A percentile compares a stretch with the other conserved stretches of the same genome.
Conservation (phyloP, 2,797 vertebrate species). For the Podargus strigoides region DNA sequence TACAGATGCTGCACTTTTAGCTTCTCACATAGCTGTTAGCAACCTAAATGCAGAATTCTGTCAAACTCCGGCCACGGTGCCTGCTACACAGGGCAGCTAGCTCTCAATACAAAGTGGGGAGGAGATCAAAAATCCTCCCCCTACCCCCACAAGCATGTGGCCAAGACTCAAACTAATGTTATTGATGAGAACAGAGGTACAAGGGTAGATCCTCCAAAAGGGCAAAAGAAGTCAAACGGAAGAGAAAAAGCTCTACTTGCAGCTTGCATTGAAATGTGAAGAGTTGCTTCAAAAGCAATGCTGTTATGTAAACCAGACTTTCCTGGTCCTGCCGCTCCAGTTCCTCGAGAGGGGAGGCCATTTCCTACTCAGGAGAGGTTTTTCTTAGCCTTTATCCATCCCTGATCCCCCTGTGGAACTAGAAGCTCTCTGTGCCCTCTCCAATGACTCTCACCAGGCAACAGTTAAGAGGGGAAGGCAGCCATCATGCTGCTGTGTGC, state of each 20-base stretch:
- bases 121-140: background rate
- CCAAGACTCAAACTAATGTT: background rate
- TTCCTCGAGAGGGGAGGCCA: background rate
- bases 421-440: background rate
- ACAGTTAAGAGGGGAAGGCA: background rate
- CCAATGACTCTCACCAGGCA: background rate
- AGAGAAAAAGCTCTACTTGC: background rate
- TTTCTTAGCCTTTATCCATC: background rate
- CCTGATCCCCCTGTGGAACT: background rate
- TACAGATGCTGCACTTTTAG: background rate
- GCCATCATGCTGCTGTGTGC: background rate
- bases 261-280: background rate
- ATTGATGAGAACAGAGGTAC: background rate
- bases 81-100: background rate
- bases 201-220: background rate
- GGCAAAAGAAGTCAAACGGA: background rate
- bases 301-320: background rate
- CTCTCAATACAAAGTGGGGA: background rate
- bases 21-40: background rate
- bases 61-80: background rate
- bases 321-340: background rate
- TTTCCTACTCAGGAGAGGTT: background rate
- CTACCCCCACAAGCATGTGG: accelerated
- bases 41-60: background rate
- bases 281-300: background rate